Evolutionary conservation across 1,140 invertebrate species (phyloP).

Genomic region (Bombus consobrinus): DNA sequence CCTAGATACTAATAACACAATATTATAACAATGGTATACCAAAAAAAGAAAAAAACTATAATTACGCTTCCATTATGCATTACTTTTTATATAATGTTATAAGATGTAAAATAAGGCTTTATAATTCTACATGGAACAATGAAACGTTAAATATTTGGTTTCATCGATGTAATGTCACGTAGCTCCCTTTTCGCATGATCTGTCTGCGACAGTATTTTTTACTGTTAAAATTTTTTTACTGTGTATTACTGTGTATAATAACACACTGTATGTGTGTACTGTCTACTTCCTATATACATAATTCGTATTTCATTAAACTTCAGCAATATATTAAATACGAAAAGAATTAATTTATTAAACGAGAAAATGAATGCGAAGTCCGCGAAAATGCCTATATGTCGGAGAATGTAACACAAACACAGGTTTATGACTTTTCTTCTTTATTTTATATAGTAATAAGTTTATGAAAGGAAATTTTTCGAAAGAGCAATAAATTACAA

Average conservation of each 20-base stretch:
- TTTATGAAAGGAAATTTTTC: constrained; percentile 30
- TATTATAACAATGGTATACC: constrained; percentile 31
- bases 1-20: constrained; percentile 12
- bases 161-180: not conserved
- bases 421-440: constrained; percentile 30
- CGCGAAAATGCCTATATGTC: not conserved
- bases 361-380: not conserved
- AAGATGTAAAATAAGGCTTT: constrained; percentile 27
- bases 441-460: constrained; percentile 52
- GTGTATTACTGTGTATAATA: not conserved
- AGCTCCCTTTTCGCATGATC: constrained; percentile 10
- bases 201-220: constrained; percentile 19
- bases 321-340: not conserved
- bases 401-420: not conserved
- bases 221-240: not conserved
- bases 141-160: constrained; percentile 19
- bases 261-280: not conserved
- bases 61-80: constrained; percentile 62
- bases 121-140: constrained; percentile 11
- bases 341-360: not conserved
- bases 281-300: not conserved
- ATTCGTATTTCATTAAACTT: not conserved
- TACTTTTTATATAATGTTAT: constrained; percentile 47
- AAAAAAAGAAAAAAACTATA: constrained; percentile 39
- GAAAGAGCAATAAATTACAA: constrained; percentile 57